Base-by-base conservation (phyloP, 2,888 invertebrate genomes). In the Schizotus pectinicornis region DNA sequence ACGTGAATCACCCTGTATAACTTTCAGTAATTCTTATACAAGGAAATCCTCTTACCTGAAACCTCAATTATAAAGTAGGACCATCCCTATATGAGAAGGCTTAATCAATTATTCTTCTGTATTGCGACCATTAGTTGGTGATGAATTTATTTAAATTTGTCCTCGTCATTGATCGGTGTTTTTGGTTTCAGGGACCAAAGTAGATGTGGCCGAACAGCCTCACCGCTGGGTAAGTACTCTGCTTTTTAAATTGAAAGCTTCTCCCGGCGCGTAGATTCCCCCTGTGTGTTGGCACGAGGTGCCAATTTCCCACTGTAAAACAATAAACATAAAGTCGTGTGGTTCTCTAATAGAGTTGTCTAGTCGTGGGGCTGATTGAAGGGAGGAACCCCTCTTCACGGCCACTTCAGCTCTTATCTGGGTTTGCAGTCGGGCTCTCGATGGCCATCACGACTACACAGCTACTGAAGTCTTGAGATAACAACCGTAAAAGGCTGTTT, bases 161-260 rank as follows among this genome's bases (percentile, higher is more conserved):
- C 30, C 9, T 13, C 7, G 39, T 37, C 7, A 47, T 37, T n/a
- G 6, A 37, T 7, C 6, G 11, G 47, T 31, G 11, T 56, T 45
- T 52, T 32, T 14, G 22, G 43, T 80, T 80, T 46, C 75, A 81
- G 81, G 75, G 72, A 67, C 67, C 69, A 71, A 71, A 73, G 73
- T 78, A 78, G 73, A 81, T 81, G 81, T 81, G 81, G 81, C 79
- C 81, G 68, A 81, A 81, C 76, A 80, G 79, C 70, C 78, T 81
- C 56, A 79, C 81, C 64, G 78, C 80, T 77, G 81, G 81, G 81
- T 81, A 75, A 80, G 81, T 78, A 55, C 37, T 8, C 12, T 12
- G 33, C 33, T 12, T 51, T 43, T 36, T 46, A 47, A 54, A 54
- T 54, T 39, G 11, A 33, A 54, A 39, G 34, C 47, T 54, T 12